phyloP scores from a whole-genome alignment of 2,888 invertebrate genomes.

The Blastobasis adustella region DNA sequence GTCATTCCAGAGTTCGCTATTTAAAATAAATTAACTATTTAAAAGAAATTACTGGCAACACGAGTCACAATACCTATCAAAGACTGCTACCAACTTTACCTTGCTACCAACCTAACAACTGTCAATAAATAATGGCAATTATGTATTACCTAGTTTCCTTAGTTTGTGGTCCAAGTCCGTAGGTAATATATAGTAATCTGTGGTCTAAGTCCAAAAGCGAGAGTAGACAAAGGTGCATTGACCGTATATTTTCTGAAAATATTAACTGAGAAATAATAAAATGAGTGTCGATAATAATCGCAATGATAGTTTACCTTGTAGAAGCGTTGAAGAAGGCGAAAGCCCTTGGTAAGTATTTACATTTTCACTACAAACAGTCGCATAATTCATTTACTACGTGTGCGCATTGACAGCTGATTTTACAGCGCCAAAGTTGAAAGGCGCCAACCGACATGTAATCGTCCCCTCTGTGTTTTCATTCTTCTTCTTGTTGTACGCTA shows the following conservation, averaged over 20 bases:
- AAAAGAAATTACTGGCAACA: too few species aligned
- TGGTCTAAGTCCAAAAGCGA: too few species aligned
- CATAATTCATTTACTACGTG: conserved; percentile 17
- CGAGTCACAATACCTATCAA: too few species aligned
- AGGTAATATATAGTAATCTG: too few species aligned
- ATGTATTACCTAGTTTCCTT: too few species aligned
- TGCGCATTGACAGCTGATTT: conserved; percentile 64
- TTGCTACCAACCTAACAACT: too few species aligned
- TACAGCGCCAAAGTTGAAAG: conserved; percentile 63
- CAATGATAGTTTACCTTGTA: conserved; percentile 33
- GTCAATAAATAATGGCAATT: too few species aligned
- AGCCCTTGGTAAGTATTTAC: conserved; percentile 41
- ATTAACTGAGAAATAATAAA: conserved; percentile 15
- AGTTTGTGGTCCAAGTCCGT: too few species aligned
- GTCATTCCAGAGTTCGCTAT: too few species aligned
- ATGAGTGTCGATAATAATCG: conserved; percentile 43
- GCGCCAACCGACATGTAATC: conserved; percentile 39
- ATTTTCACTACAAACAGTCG: background rate
- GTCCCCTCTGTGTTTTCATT: conserved; percentile 13
- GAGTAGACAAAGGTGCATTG: too few species aligned
- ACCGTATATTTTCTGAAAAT: conserved; percentile 2
- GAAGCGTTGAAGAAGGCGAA: conserved; percentile 33
- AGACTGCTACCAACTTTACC: too few species aligned
- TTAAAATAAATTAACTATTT: too few species aligned
- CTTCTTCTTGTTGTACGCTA: conserved; percentile 3